Conservation (phyloP, 2,113 vertebrate species). For the Dipodomys spectabilis region DNA sequence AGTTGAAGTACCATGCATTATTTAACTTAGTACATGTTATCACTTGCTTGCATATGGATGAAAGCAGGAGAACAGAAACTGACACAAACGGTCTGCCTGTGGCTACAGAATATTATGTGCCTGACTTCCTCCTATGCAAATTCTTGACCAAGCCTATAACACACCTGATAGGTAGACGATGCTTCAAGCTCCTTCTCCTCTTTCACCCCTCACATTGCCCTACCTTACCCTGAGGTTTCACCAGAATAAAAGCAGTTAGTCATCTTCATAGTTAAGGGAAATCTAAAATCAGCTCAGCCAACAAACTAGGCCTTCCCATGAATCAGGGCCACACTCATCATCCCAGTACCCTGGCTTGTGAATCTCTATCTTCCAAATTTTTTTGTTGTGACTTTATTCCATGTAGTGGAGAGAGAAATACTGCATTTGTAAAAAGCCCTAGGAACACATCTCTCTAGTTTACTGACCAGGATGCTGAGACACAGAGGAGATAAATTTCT, state of each 20-base stretch:
- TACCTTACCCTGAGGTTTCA: background rate
- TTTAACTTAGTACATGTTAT: conserved; percentile 87
- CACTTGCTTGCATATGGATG: conserved; percentile 87
- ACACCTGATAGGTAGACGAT: conserved; percentile 61
- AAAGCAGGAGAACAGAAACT: conserved; percentile 84
- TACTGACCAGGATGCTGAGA: background rate
- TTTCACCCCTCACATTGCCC: background rate
- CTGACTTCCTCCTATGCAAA: conserved; percentile 70
- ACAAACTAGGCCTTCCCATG: background rate
- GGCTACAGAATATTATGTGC: conserved; percentile 79
- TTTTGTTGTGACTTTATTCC: conserved; percentile 26
- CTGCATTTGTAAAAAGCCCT: background rate
- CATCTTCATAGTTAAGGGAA: conserved; percentile 49
- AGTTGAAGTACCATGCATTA: conserved; percentile 89
- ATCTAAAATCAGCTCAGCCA: conserved; percentile 14
- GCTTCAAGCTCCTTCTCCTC: conserved; percentile 14
- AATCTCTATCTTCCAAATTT: background rate
- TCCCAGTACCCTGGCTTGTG: background rate
- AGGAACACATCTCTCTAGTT: background rate
- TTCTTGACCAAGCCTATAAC: conserved; percentile 76
- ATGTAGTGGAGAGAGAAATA: background rate
- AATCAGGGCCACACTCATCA: background rate
- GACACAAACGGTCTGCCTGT: conserved; percentile 81
- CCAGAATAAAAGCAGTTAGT: background rate
- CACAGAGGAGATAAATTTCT: background rate